Conservation (phyloP, 2,113 vertebrate genomes). For the Pseudorasbora parva region DNA sequence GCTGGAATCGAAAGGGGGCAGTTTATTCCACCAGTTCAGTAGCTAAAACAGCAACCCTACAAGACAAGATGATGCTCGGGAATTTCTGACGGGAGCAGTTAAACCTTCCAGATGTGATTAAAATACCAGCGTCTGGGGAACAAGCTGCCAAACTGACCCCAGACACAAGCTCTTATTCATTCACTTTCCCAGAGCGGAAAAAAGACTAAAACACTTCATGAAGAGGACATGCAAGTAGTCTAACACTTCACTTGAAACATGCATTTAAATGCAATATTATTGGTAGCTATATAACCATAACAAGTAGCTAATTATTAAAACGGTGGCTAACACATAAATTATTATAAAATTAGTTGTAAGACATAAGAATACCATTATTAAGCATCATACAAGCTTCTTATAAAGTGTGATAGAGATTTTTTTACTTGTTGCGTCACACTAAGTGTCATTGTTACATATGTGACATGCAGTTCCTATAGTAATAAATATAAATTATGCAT, state of each 20-base stretch:
- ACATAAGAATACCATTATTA: too few relatives aligned
- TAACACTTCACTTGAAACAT: background rate
- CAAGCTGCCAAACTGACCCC: background rate
- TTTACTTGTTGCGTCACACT: too few relatives aligned
- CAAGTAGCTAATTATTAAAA: background rate
- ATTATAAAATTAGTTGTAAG: too few relatives aligned
- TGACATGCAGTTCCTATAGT: too few relatives aligned
- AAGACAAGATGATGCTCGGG: background rate
- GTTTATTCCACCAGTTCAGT: background rate
- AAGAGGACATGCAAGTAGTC: background rate
- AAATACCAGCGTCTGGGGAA: slow-evolving; percentile 3
- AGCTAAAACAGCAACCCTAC: background rate
- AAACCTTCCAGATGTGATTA: background rate
- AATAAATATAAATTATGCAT: too few relatives aligned
- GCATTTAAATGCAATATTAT: background rate
- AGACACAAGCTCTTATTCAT: background rate
- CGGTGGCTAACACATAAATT: background rate
- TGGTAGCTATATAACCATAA: background rate
- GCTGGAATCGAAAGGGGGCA: background rate
- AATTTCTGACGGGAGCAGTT: slow-evolving; percentile 4
- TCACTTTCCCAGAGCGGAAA: background rate
- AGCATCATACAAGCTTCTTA: too few relatives aligned
- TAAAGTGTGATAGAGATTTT: too few relatives aligned
- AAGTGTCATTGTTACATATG: too few relatives aligned
- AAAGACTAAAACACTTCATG: background rate